phyloP scores from a whole-genome alignment of 92 coral and sea anemone genomes.

The Bergia puertoricense region DNA sequence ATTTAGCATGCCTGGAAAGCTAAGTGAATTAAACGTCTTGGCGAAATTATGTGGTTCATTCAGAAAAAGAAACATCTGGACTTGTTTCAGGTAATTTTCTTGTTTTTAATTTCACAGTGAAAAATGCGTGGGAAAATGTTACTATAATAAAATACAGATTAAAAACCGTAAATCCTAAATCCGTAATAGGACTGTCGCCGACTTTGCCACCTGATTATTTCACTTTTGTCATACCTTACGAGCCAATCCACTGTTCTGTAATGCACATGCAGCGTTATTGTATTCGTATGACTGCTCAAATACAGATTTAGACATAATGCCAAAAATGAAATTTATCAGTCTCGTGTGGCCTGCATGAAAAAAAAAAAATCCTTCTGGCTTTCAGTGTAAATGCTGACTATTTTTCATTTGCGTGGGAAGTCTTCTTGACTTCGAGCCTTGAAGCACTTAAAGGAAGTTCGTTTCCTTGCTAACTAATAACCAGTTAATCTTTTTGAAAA shows the following conservation, averaged over 20 bases:
- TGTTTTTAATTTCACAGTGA: background rate
- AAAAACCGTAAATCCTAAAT: background rate
- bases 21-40: no score
- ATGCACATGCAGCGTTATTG: background rate
- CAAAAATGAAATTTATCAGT: no score
- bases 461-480: background rate
- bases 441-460: background rate
- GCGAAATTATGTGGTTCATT: background rate
- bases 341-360: background rate
- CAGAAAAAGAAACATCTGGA: background rate
- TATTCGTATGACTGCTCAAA: background rate
- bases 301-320: no score
- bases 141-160: background rate
- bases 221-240: background rate
- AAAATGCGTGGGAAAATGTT: background rate
- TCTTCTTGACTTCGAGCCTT: background rate
- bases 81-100: no score
- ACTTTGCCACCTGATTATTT: background rate
- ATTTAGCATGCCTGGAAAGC: no score
- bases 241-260: background rate
- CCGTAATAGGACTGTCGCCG: background rate
- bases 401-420: background rate
- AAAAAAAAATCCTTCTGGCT: background rate
- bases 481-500: no score
- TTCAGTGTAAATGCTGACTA: background rate